phyloP scores from a whole-genome alignment of 2,888 invertebrate genomes.

The Julus scanicus region DNA sequence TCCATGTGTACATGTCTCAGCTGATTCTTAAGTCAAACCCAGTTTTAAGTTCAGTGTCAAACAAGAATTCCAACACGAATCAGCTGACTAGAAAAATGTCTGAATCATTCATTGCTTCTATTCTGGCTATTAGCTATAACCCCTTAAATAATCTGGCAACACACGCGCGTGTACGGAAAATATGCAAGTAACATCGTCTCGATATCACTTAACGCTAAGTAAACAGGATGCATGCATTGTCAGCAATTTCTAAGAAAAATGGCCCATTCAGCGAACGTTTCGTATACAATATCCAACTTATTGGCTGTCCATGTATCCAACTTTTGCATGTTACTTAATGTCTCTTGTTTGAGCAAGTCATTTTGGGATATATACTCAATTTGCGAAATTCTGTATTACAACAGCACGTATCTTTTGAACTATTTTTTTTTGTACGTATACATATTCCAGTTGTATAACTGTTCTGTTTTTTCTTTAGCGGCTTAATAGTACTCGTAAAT shows the following conservation, averaged over 20 bases:
- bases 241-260: constrained; percentile 6
- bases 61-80: background rate
- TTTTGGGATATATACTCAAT: background rate
- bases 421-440: too few relatives aligned
- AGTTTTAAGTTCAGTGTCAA: constrained; percentile 32
- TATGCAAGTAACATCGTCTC: background rate
- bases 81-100: background rate
- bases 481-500: too few relatives aligned
- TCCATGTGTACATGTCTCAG: background rate
- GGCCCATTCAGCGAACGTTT: constrained; percentile 15
- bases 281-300: background rate
- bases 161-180: background rate
- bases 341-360: constrained; percentile 8
- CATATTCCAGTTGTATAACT: too few relatives aligned
- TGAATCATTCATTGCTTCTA: constrained; percentile 18
- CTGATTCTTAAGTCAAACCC: background rate
- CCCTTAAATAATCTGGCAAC: constrained; percentile 15
- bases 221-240: constrained; percentile 24
- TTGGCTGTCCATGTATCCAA: background rate
- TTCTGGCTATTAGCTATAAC: constrained; percentile 27
- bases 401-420: too few relatives aligned
- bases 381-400: background rate
- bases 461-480: too few relatives aligned
- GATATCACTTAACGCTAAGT: constrained; percentile 40
- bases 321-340: background rate